Base-by-base conservation (phyloP, 2,113 vertebrate species). In the Ahaetulla prasina region DNA sequence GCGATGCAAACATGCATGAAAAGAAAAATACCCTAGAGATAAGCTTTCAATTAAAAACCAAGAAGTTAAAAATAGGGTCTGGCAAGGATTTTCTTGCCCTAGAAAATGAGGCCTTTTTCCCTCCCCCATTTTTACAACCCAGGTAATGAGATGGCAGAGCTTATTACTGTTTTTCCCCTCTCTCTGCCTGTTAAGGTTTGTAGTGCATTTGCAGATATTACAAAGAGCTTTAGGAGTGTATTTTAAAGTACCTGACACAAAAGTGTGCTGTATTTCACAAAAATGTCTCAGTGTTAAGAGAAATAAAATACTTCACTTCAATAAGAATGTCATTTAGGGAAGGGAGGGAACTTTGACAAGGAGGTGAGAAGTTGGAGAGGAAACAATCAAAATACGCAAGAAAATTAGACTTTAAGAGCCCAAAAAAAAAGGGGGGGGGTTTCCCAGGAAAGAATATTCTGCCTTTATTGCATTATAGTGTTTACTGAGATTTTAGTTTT, bases 21-120 rank as follows among this genome's bases (percentile, higher is more conserved):
- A 95, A 60, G 93, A 95, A 94, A 60, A 60, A 94, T 95, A 93
- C 94, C 90, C 96, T 85, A 55, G 95, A 95, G 96, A 95, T 95
- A 96, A 93, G 52, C 93, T 92, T 94, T 96, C 96, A 96, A 95
- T 96, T 97, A 97, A 96, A 96, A 96, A 96, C 91, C 94, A 96
- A 94, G 91, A 94, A 87, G 45, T 92, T 96, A 91, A 96, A 96
- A 96, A 96, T 96, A 94, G 93, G 95, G 94, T 92, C 96, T 95
- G 93, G 95, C 57, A 94, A 96, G 95, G 95, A 96, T 96, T 97
- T 95, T 94, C 94, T 85, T 96, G 96, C 93, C 94, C 95, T 97
- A 96, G 90, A 95, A 96, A 96, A 93, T 91, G 94, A 45, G 12
- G 88, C 92, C 80, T 89, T 90, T 89, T 86, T 89, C 87, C 53